Base-by-base conservation (phyloP, 2,797 vertebrate species). In the Cichlasoma orientale region DNA sequence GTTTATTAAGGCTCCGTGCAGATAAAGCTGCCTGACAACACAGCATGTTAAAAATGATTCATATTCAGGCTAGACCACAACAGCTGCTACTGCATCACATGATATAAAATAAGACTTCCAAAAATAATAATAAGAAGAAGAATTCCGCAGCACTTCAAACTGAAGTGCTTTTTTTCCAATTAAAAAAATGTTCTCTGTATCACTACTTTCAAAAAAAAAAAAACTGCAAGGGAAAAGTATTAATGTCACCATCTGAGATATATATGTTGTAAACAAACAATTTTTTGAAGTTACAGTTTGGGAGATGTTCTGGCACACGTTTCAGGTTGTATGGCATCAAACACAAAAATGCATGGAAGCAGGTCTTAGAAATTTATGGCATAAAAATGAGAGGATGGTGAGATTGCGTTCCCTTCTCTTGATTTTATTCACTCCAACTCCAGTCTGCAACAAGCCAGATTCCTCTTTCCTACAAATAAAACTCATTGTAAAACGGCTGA, bases 161-260 rank as follows among this genome's bases (percentile, higher is more conserved):
- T 79, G 76, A 94, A 93, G 91, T 86, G 87, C 69, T 83, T 71
- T 59, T 44, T 38, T 19, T 27, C 75, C 56, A 86, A 56, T n/a
- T 88, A 56, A 80, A 71, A 74, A 72, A 83, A 23, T 18, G 27
- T 73, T 50, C 71, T 79, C 36, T 44, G 11, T 69, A 73, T 78
- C 23, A 58, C 5, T 31, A 74, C 57, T 56, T 33, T 55, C 50
- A 75, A 56, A 81, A n/a, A 14, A 21, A 8, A 8, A 21, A 73
- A 31, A 56, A 10, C 29, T 86, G 74, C 50, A 53, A 84, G 79
- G 55, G 23, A 92, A 93, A 90, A 92, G 92, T 92, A 93, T 91
- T 94, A 89, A 92, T 92, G 88, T 94, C 94, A 95, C 93, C 91
- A 73, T 94, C 92, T 87, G 91, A 96, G 93, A 96, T 94, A 95